phyloP scores from a whole-genome alignment of 2,888 invertebrate genomes.

The Philopedon plagiatum region DNA sequence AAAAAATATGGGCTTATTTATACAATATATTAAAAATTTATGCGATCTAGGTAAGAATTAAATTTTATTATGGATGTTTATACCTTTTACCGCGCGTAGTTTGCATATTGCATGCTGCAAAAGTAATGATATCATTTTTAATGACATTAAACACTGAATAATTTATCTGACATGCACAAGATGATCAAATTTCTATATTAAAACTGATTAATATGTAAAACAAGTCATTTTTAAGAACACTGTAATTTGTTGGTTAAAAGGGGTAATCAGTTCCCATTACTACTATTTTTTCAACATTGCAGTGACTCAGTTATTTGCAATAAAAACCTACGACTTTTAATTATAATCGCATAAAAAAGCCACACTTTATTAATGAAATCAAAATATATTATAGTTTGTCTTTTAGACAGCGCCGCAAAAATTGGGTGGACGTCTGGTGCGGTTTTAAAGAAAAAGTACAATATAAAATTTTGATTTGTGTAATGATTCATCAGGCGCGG shows the following conservation, averaged over 20 bases:
- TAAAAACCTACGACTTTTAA: no score
- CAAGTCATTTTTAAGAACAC: background rate
- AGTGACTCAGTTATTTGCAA: no score
- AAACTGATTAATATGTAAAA: constrained; percentile 22
- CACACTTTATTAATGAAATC: no score
- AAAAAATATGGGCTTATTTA: constrained; percentile 34
- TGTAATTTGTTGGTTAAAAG: constrained; percentile 1
- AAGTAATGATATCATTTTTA: constrained; percentile 34
- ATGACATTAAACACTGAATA: constrained; percentile 24
- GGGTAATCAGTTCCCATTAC: no score
- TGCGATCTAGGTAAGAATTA: constrained; percentile 30
- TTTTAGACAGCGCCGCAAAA: no score
- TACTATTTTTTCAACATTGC: background rate
- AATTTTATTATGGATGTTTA: constrained; percentile 23
- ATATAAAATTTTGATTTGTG: no score
- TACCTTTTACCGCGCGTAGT: constrained; percentile 2
- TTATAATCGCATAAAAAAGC: no score
- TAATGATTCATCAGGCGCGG: no score
- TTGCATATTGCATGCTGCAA: constrained; percentile 39
- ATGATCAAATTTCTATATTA: constrained; percentile 38
- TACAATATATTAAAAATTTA: constrained; percentile 30
- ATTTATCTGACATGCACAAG: constrained; percentile 19
- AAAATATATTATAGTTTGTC: no score
- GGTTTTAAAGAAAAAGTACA: no score
- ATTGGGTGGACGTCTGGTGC: no score